Percentiles rank a stretch among this genome's conserved stretches.
Conservation (phyloP, 2,113 vertebrate genomes). For the Salvator merianae region DNA sequence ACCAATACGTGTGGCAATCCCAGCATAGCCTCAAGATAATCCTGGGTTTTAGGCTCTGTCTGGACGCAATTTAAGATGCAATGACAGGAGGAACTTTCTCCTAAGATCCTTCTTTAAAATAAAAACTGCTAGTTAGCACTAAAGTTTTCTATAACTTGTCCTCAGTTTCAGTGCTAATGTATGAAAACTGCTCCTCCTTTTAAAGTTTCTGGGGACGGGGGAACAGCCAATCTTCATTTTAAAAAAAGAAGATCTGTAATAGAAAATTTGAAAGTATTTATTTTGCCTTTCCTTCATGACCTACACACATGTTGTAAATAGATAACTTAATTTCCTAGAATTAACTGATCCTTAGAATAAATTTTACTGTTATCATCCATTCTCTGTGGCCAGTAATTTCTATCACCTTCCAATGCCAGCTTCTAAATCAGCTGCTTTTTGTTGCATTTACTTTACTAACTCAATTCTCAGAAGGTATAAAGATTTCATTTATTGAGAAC, state of each 20-base stretch:
- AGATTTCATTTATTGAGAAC: slow-evolving; percentile 2
- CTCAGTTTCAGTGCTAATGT: background rate
- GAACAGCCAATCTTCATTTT: background rate
- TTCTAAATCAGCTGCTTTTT: slow-evolving; percentile 21
- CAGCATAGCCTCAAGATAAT: too few species aligned
- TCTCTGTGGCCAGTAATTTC: background rate
- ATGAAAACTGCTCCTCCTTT: fast-evolving
- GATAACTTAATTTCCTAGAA: slow-evolving; percentile 1
- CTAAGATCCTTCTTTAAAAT: background rate
- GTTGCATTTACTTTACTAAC: slow-evolving; percentile 29
- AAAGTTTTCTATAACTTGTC: background rate
- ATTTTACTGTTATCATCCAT: background rate
- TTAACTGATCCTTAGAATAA: background rate
- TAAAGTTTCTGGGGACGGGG: background rate
- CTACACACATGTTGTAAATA: slow-evolving; percentile 22
- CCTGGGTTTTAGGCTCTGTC: too few species aligned
- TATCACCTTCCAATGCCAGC: background rate
- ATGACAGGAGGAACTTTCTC: background rate
- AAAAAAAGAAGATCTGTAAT: slow-evolving; percentile 1
- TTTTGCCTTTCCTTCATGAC: background rate
- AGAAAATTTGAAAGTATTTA: slow-evolving; percentile 27
- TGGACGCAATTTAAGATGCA: too few species aligned
- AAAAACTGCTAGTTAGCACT: background rate
- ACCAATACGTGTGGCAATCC: too few species aligned
- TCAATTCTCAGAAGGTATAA: background rate